Conservation (phyloP, 2,888 invertebrate species). For the Morinoia aosen region DNA sequence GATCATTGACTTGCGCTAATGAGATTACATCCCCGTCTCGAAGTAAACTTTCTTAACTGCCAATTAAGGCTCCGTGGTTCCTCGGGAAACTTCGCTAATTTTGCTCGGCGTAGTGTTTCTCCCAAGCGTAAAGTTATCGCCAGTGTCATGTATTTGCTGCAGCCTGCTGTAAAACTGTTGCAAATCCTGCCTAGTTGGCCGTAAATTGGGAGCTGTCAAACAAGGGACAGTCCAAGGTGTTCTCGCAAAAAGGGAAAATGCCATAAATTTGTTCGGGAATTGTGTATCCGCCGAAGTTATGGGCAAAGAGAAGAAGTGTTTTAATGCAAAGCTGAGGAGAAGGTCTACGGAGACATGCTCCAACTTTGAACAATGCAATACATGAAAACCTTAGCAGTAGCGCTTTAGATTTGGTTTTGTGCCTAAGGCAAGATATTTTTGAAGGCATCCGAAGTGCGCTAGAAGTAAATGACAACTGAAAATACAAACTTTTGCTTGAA, state of each 20-base stretch:
- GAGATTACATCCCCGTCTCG: neutral
- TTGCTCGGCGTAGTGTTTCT: neutral
- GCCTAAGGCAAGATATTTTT: neutral
- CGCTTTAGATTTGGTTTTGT: neutral
- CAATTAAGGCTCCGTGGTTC: conserved; percentile 5
- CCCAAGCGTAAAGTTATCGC: neutral
- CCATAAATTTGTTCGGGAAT: conserved; percentile 6
- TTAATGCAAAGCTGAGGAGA: neutral
- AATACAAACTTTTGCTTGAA: neutral
- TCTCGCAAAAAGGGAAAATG: neutral
- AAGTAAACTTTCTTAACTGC: neutral
- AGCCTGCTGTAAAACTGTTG: neutral
- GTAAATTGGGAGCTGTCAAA: conserved; percentile 48
- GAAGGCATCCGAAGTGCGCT: neutral
- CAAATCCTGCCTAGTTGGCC: conserved; percentile 28
- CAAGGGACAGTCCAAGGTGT: conserved; percentile 31
- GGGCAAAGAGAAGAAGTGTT: neutral
- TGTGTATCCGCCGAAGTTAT: neutral
- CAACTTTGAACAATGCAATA: neutral
- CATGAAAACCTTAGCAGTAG: neutral
- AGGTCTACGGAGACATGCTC: neutral
- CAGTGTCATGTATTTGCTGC: neutral
- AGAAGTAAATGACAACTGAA: neutral
- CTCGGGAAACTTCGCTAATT: conserved; percentile 11
- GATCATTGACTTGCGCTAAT: neutral